A percentile compares a stretch with the other conserved stretches of the same genome.
Conservation (phyloP, 1,140 invertebrate genomes). For the Hyphantria cunea region DNA sequence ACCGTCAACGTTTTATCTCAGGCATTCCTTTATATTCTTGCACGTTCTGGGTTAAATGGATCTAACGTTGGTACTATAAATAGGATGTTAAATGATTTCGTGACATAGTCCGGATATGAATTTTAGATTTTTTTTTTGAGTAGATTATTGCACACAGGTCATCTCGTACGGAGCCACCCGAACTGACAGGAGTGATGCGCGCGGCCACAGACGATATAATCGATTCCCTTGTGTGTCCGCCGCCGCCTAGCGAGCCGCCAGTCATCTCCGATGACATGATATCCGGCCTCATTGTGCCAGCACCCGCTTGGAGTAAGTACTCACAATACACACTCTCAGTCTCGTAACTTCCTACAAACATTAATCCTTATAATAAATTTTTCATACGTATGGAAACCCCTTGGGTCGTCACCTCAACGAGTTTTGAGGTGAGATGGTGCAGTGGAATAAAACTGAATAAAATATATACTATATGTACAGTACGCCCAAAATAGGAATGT, state of each 20-base stretch:
- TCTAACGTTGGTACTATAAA: constrained; percentile 21
- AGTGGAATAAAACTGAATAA: no score
- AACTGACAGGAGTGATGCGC: constrained; percentile 91
- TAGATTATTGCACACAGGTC: constrained; percentile 80
- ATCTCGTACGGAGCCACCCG: constrained; percentile 96
- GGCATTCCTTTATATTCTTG: not conserved
- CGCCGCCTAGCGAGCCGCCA: constrained; percentile 95
- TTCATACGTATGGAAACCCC: no score
- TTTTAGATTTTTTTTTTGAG: constrained; percentile 17
- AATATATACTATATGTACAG: no score
- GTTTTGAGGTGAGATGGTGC: no score
- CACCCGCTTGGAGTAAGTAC: constrained; percentile 94
- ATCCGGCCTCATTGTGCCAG: constrained; percentile 96
- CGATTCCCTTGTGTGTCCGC: constrained; percentile 96
- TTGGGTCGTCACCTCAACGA: no score
- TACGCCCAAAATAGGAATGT: no score
- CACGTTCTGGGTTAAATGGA: constrained; percentile 7
- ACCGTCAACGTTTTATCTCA: constrained; percentile 4
- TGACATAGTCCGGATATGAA: not conserved
- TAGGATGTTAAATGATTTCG: constrained; percentile 9
- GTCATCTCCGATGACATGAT: constrained; percentile 98
- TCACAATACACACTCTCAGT: not conserved
- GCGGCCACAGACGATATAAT: constrained; percentile 95
- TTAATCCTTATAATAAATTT: no score
- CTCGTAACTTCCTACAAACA: constrained; percentile 2